phyloP scores from a whole-genome alignment of 2,113 vertebrate species.

The Centropus bengalensis region DNA sequence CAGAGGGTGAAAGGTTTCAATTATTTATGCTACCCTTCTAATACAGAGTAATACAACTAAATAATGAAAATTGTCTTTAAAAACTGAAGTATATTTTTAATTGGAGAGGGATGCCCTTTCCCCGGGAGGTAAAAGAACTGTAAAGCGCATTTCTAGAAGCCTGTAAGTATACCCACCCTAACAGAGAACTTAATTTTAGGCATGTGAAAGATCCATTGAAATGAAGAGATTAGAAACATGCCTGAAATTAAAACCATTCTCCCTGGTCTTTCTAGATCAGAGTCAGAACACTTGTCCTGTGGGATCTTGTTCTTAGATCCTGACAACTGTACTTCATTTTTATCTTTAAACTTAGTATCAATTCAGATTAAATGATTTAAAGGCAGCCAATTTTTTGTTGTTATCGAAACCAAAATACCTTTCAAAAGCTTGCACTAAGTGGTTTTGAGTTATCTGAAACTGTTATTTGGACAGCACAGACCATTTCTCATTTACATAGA shows the following conservation, averaged over 20 bases:
- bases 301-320: constrained; percentile 39
- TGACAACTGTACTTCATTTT: constrained; percentile 7
- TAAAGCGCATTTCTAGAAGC: not conserved
- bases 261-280: not conserved
- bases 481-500: not conserved
- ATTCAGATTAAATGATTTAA: constrained; percentile 12
- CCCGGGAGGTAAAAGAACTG: not conserved
- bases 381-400: not conserved
- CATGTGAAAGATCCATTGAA: not conserved
- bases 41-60: not conserved
- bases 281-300: not conserved
- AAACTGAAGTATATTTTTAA: not conserved
- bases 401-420: constrained; percentile 18
- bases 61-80: not conserved
- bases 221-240: constrained; percentile 15
- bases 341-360: constrained; percentile 14
- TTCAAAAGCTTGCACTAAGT: not conserved
- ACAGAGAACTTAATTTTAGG: not conserved
- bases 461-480: not conserved
- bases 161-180: not conserved
- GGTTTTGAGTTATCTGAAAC: not conserved
- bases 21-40: not conserved
- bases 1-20: not conserved
- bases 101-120: not conserved
- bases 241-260: not conserved